A percentile compares a stretch with the other conserved stretches of the same genome.
Conservation (phyloP, 2,797 vertebrate species). For the Caiman crocodilus region DNA sequence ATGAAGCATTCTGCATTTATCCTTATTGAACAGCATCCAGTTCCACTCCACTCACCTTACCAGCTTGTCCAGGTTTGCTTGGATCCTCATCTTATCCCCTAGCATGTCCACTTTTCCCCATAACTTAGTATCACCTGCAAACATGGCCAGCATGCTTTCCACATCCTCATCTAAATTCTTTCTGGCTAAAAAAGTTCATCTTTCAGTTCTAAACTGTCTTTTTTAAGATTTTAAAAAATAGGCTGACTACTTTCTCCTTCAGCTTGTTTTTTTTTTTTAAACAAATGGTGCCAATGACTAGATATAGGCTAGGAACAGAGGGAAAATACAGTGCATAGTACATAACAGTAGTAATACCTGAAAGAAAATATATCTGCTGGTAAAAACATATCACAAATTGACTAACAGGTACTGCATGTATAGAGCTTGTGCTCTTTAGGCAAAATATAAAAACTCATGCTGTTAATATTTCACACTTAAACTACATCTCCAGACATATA, state of each 20-base stretch:
- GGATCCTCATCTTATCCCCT: too few relatives aligned
- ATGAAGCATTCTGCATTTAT: too few relatives aligned
- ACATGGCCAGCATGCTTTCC: too few relatives aligned
- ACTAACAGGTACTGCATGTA: neutral
- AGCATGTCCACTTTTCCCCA: too few relatives aligned
- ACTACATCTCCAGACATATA: neutral
- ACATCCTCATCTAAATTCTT: too few relatives aligned
- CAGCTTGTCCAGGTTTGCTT: too few relatives aligned
- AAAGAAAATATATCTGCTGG: neutral
- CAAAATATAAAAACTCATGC: neutral
- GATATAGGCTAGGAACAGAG: neutral
- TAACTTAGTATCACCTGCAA: too few relatives aligned
- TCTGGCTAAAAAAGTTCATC: neutral
- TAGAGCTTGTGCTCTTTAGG: neutral
- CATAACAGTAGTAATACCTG: neutral
- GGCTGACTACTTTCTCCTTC: neutral
- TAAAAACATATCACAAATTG: neutral
- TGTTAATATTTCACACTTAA: neutral
- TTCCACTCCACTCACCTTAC: too few relatives aligned
- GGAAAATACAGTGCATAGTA: neutral
- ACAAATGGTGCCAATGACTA: neutral
- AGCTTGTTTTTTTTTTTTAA: neutral
- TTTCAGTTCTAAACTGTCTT: neutral
- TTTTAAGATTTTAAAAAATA: neutral
- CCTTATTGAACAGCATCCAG: too few relatives aligned